Percentiles rank a stretch among this genome's conserved stretches.
These are phyloP conservation scores for Diabrotica virgifera DNA, from an alignment of 1,140 invertebrate species.

Conservation along the genomic window DNA sequence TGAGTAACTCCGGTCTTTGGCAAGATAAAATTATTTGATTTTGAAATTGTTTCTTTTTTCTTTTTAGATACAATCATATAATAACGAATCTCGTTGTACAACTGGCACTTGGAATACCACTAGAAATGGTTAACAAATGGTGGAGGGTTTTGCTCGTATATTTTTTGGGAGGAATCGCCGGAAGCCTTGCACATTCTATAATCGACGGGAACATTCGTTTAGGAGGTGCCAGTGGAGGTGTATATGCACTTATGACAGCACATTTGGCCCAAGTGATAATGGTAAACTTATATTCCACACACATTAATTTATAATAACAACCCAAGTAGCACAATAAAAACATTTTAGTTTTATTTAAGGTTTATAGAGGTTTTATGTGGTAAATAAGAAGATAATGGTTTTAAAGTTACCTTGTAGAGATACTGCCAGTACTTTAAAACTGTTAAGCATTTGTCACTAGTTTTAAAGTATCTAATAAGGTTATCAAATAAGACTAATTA, in stretches of 20 bases:
- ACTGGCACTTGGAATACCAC: conserved; percentile 83
- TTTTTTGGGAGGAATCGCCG: conserved; percentile 76
- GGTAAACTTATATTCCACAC: conserved; percentile 44
- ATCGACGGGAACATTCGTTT: conserved; percentile 82
- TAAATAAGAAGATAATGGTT: too few relatives aligned
- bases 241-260: conserved; percentile 92
- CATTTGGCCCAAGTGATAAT: conserved; percentile 93
- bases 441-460: too few relatives aligned
- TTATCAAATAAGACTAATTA: too few relatives aligned
- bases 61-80: conserved; percentile 70
- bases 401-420: too few relatives aligned
- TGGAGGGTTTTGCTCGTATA: conserved; percentile 84
- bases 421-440: too few relatives aligned
- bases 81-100: conserved; percentile 90
- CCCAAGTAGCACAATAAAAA: too few relatives aligned
- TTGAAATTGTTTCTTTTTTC: not conserved
- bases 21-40: too few relatives aligned
- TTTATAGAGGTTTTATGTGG: too few relatives aligned
- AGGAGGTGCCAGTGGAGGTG: conserved; percentile 94
- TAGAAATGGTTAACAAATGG: conserved; percentile 95
- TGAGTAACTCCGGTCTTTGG: too few relatives aligned
- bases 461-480: too few relatives aligned
- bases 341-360: too few relatives aligned
- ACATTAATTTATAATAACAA: too few relatives aligned
- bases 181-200: conserved; percentile 82